phyloP scores from a whole-genome alignment of 92 coral and sea anemone species.

The Heteractis magnifica region DNA sequence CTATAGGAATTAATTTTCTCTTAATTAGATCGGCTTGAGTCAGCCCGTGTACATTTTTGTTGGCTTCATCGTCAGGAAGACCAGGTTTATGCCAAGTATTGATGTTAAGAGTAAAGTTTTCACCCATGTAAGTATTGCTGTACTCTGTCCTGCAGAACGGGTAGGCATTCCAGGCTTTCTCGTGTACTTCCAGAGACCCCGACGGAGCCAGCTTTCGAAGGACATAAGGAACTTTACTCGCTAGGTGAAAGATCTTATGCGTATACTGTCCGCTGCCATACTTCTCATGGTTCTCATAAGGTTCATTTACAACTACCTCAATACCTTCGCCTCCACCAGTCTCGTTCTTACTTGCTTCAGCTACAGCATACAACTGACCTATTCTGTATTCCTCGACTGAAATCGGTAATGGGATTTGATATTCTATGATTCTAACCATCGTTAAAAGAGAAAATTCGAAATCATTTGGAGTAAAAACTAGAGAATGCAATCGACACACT shows the following conservation, averaged over 20 bases:
- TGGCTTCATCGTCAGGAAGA: constrained; percentile 25
- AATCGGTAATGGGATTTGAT: constrained; percentile 79
- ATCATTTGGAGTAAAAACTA: background rate
- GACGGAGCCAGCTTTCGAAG: constrained; percentile 73
- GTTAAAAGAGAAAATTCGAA: background rate
- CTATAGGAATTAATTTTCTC: constrained; percentile 66
- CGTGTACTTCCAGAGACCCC: constrained; percentile 78
- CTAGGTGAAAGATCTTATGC: constrained; percentile 73
- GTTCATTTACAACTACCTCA: constrained; percentile 68
- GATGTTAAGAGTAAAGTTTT: constrained; percentile 51
- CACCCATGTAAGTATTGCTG: constrained; percentile 80
- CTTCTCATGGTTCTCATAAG: constrained; percentile 16
- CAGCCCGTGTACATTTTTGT: constrained; percentile 72
- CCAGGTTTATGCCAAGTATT: constrained; percentile 86
- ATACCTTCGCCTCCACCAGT: constrained; percentile 99
- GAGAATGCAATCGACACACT: background rate
- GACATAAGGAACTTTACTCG: constrained; percentile 63
- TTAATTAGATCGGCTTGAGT: constrained; percentile 20
- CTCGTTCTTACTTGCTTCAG: constrained; percentile 96
- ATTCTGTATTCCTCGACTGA: constrained; percentile 89
- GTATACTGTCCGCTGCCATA: constrained; percentile 72
- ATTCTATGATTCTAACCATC: constrained; percentile 65
- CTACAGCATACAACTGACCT: constrained; percentile 89
- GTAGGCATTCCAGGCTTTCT: constrained; percentile 94
- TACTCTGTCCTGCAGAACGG: constrained; percentile 90